Conservation (phyloP, 2,797 vertebrate species). For the Enteromius treurensis region DNA sequence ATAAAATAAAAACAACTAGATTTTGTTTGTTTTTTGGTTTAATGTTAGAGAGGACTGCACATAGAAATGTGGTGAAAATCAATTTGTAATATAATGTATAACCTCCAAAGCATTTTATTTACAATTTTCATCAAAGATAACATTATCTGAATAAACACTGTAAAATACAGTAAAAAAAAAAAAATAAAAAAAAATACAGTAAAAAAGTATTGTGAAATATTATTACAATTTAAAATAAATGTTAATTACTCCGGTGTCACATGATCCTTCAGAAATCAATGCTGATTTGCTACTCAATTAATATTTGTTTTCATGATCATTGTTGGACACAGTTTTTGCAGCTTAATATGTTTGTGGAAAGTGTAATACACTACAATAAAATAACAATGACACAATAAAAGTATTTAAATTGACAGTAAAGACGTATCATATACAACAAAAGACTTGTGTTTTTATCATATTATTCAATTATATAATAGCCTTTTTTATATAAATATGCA, state of each 20-base stretch:
- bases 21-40: background rate
- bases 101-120: background rate
- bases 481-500: too few species aligned
- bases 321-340: background rate
- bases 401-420: background rate
- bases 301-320: background rate
- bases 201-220: background rate
- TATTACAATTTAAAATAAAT: background rate
- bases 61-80: background rate
- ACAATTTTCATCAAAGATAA: background rate
- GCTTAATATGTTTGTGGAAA: background rate
- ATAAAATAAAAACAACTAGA: background rate
- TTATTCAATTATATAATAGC: background rate
- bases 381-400: background rate
- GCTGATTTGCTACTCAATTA: background rate
- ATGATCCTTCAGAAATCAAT: background rate
- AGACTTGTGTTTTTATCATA: background rate
- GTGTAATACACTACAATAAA: background rate
- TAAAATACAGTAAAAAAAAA: background rate
- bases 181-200: too few species aligned
- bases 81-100: background rate
- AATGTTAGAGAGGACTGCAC: background rate
- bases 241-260: background rate
- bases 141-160: background rate
- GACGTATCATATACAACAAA: background rate